phyloP scores from a whole-genome alignment of 2,113 vertebrate genomes.

The Scortum barcoo region DNA sequence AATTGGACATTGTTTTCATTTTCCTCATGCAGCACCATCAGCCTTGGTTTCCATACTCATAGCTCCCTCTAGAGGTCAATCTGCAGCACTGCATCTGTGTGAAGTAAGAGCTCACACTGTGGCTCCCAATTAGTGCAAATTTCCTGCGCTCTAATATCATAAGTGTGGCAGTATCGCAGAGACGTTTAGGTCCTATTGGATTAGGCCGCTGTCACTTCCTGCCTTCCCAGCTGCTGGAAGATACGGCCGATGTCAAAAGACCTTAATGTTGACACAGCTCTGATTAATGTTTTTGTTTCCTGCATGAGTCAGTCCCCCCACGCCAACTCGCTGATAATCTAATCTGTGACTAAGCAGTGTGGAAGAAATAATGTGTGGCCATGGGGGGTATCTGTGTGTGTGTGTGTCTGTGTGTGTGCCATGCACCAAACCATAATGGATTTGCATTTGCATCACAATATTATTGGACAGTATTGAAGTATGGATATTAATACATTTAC shows the following conservation, averaged over 20 bases:
- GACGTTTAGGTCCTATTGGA: conserved; percentile 8
- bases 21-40: background rate
- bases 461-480: background rate
- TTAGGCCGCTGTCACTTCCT: conserved; percentile 43
- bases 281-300: conserved; percentile 43
- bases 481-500: background rate
- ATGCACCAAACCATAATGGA: background rate
- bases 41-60: conserved; percentile 12
- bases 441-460: background rate
- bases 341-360: conserved; percentile 39
- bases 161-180: background rate
- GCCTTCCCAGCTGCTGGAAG: conserved; percentile 21
- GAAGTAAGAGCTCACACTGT: background rate
- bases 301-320: conserved; percentile 54
- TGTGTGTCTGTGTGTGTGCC: background rate
- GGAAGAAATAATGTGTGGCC: conserved; percentile 18
- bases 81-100: conserved; percentile 41
- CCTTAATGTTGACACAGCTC: conserved; percentile 38
- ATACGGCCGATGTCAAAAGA: conserved; percentile 51
- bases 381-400: conserved; percentile 11
- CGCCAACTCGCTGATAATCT: conserved; percentile 31
- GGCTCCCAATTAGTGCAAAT: conserved; percentile 3
- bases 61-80: conserved; percentile 71
- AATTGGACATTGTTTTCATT: background rate
- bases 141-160: conserved; percentile 43